These are phyloP conservation scores for Tethea ocularis DNA, from an alignment of 2,888 invertebrate species.

Conservation along the genomic window DNA sequence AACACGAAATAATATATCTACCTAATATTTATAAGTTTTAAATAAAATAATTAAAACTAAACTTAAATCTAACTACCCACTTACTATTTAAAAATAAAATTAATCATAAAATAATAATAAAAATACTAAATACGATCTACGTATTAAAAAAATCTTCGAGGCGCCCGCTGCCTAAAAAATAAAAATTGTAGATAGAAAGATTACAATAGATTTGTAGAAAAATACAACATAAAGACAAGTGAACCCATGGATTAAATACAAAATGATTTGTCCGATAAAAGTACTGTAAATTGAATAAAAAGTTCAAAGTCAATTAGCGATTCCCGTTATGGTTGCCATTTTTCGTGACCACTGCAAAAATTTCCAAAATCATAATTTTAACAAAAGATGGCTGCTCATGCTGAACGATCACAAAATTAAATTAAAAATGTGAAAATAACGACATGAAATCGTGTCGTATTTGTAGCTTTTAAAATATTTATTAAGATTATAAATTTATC, in stretches of 20 bases:
- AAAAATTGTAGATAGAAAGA: no score
- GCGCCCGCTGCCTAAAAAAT: no score
- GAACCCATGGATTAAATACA: background rate
- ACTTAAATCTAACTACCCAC: no score
- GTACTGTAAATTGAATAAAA: background rate
- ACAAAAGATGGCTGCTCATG: conserved; percentile 5
- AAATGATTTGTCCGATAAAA: background rate
- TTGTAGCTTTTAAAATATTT: background rate
- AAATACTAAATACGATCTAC: no score
- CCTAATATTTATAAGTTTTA: no score
- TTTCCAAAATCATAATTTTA: conserved; percentile 1
- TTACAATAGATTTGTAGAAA: no score
- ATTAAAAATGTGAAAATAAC: background rate
- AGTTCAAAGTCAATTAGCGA: conserved; percentile 5
- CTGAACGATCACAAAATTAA: conserved; percentile 4
- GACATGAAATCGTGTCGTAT: background rate
- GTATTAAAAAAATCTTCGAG: no score
- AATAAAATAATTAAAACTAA: no score
- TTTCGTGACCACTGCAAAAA: conserved; percentile 10
- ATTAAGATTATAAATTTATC: background rate
- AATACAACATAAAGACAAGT: background rate
- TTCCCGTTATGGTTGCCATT: conserved; percentile 6
- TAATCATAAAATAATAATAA: no score
- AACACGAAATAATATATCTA: no score
- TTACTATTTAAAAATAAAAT: no score